phyloP scores from a whole-genome alignment of 1,140 invertebrate species.

The Drosophila equinoxialis region DNA sequence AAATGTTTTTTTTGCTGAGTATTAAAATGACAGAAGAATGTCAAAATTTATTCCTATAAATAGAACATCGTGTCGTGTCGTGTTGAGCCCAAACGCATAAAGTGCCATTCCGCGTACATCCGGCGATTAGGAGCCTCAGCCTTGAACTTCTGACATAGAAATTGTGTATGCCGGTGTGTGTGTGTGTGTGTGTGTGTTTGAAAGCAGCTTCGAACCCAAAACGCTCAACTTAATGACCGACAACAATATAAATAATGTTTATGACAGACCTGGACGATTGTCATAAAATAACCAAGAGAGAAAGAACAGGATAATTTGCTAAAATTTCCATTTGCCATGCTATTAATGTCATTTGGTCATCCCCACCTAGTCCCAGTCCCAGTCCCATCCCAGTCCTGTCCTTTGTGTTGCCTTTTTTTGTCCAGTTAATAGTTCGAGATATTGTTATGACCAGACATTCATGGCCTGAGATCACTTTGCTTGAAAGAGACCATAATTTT shows the following conservation, averaged over 20 bases:
- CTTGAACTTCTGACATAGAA: slow-evolving; percentile 63
- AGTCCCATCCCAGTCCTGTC: slow-evolving; percentile 15
- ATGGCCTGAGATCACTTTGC: neutral
- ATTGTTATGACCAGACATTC: slow-evolving; percentile 29
- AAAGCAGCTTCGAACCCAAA: slow-evolving; percentile 9
- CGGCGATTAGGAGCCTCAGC: slow-evolving; percentile 44
- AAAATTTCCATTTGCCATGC: slow-evolving; percentile 53
- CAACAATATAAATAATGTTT: slow-evolving; percentile 70
- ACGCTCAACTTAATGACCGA: slow-evolving; percentile 60
- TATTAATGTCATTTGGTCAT: slow-evolving; percentile 35
- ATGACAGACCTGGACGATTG: slow-evolving; percentile 35
- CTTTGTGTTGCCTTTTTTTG: neutral
- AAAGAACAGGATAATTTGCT: slow-evolving; percentile 18
- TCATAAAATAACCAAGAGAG: slow-evolving; percentile 37
- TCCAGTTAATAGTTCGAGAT: slow-evolving; percentile 12
- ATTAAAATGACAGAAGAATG: slow-evolving; percentile 47
- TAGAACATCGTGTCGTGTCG: slow-evolving; percentile 46
- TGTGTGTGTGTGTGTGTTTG: neutral
- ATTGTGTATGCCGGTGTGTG: slow-evolving; percentile 5
- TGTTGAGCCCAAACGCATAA: slow-evolving; percentile 13
- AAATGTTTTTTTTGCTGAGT: slow-evolving; percentile 13
- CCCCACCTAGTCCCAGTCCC: slow-evolving; percentile 24
- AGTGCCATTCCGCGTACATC: slow-evolving; percentile 28
- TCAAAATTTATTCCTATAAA: slow-evolving; percentile 66
- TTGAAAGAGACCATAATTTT: neutral